Evolutionary conservation across 2,797 vertebrate genomes (phyloP), one percentile per base, ranked within the genome.

Genomic region (Gephyroberyx darwinii): DNA sequence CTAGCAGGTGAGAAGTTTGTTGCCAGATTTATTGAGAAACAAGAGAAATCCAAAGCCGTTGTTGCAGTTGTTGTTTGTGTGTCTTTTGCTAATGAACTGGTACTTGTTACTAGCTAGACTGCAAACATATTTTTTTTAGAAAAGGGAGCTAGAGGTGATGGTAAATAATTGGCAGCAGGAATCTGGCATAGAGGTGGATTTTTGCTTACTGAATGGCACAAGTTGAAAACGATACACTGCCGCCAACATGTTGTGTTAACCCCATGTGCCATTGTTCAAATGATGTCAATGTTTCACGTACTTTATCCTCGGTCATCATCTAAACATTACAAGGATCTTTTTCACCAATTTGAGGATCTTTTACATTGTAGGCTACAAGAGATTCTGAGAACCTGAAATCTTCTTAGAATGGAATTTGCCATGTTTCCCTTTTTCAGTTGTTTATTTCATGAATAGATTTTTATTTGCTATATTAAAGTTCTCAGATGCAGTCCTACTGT

Each of bases 401-500:
- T 19, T 45, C 5, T 35, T 50, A 20, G 8, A 39, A 10, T 57
- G 12, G 30, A 31, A n/a, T 74, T 62, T 51, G n/a, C 48, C 39
- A 8, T 59, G 2, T 51, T 6, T 66, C 41, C 20, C 0, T 30
- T 47, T n/a, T 63, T 55, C 41, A 6, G 8, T 22, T 35, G 47
- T 20, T 5, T 13, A 53, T 9, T 75, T 50, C 31, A 53, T 39
- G 30, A 37, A 66, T 39, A 17, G 12, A 6, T 57, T 76, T 69
- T 65, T 51, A 51, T 50, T 20, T n/a, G 12, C 5, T n/a, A 35
- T 10, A 37, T 69, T 35, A 6, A 69, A 54, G 45, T 80, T 78
- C 33, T 63, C 52, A 59, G 14, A 78, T 75, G 72, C 70, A 79
- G 45, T 72, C 85, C 13, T 71, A 59, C 80, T 52, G 62, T 80